Evolutionary conservation across 2,113 vertebrate genomes (phyloP), one percentile per base, ranked within the genome.

Genomic region (Oriolus oriolus): DNA sequence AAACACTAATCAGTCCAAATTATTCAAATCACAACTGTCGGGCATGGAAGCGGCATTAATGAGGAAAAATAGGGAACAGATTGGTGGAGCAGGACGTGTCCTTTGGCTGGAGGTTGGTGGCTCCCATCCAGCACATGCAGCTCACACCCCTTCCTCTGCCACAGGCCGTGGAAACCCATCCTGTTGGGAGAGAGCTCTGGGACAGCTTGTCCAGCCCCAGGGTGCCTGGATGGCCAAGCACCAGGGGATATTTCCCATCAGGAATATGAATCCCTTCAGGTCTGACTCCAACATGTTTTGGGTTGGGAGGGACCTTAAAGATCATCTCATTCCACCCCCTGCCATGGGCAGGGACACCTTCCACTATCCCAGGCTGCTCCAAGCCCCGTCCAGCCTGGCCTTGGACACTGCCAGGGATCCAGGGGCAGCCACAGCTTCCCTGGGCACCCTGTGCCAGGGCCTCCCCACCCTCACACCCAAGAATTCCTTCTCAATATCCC

Each of bases 1-100:
- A 97, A 96, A 97, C 93, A 96, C 59, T 11, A 24, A 96, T 96
- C 94, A 95, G 87, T 56, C 70, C 84, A 89, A 94, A 94, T 96
- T 89, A 92, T 89, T 95, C 91, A n/a, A 69, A 94, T 91, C 74
- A 87, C 93, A 94, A 79, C 81, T 79, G 89, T 19, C 1, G 10
- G 53, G 81, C 49, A 4, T 39, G 87, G 84, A 57, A 73, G 81
- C 1, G 23, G 60, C 26, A 24, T 82, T 89, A 94, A 96, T 82
- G 89, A 95, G 89, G 87, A 19, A 23, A 70, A 80, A 78, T 1
- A 76, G 49, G 41, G 81, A 87, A n/a, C 57, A 64, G 81, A 76
- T 20, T 18, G 11, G 84, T 53, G 57, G 61, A 93, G 91, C 84
- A 91, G 93, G 91, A 94, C 64, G 41, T 65, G 65, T 85, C 87